These are phyloP conservation scores for Silvanus unidentatus DNA, from an alignment of 2,888 invertebrate genomes.

Conservation along the genomic window DNA sequence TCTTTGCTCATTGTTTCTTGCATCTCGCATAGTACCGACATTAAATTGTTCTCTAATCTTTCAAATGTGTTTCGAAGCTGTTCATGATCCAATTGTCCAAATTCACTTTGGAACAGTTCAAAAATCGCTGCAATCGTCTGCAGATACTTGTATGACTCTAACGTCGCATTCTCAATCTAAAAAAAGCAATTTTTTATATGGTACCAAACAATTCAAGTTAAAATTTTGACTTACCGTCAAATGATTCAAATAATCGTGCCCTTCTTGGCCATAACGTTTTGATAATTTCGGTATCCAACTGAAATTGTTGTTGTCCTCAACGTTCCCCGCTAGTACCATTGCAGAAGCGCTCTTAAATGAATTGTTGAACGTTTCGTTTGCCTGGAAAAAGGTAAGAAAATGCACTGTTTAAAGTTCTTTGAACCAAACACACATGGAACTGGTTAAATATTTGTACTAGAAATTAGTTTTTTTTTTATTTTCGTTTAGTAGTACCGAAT, in stretches of 20 bases:
- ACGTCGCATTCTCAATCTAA: constrained; percentile 51
- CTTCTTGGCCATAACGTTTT: constrained; percentile 46
- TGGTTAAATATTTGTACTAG: not conserved
- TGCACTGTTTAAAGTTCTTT: not conserved
- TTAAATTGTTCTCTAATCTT: constrained; percentile 55
- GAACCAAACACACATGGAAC: not conserved
- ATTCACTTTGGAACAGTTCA: constrained; percentile 46
- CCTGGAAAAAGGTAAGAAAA: constrained; percentile 42
- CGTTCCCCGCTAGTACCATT: no score
- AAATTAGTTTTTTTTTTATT: constrained; percentile 1
- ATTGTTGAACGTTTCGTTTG: constrained; percentile 46
- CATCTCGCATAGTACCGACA: constrained; percentile 63
- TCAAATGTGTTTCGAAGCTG: constrained; percentile 51
- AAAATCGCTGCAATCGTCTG: constrained; percentile 67
- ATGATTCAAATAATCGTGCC: constrained; percentile 43
- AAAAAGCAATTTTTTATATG: constrained; percentile 33
- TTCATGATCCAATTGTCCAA: no score
- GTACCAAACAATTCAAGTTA: no score
- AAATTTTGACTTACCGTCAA: constrained; percentile 43
- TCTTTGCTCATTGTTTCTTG: constrained; percentile 54
- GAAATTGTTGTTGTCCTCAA: constrained; percentile 36
- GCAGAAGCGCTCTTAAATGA: constrained; percentile 40
- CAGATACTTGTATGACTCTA: constrained; percentile 59
- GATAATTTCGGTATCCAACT: constrained; percentile 53
- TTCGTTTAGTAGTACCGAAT: no score